phyloP scores from a whole-genome alignment of 1,140 invertebrate species.

The Pantala flavescens region DNA sequence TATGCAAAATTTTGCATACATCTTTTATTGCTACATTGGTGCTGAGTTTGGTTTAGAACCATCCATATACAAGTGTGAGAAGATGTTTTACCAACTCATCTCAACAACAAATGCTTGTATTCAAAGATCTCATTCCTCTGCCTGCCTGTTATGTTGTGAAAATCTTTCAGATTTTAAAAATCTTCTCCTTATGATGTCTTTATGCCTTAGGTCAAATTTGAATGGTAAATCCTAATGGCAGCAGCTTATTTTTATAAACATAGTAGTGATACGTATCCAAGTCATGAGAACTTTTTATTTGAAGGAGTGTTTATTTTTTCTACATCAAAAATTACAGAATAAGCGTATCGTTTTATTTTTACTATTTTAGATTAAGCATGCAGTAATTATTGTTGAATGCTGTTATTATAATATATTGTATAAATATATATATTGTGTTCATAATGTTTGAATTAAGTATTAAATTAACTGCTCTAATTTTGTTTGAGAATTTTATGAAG shows the following conservation, averaged over 20 bases:
- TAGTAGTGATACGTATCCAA: neutral
- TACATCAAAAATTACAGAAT: neutral
- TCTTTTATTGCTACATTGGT: too few relatives aligned
- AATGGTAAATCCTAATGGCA: neutral
- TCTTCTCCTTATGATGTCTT: too few relatives aligned
- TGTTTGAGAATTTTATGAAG: neutral
- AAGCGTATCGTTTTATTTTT: neutral
- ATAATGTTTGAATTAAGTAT: neutral
- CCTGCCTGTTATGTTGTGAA: too few relatives aligned
- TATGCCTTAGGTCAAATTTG: neutral
- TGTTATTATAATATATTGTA: neutral
- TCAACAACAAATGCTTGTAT: too few relatives aligned
- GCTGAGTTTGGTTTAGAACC: too few relatives aligned
- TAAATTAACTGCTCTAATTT: neutral
- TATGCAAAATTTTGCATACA: too few relatives aligned
- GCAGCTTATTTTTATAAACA: neutral
- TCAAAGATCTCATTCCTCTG: too few relatives aligned
- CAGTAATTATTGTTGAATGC: neutral
- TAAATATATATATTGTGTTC: neutral
- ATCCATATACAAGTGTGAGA: too few relatives aligned
- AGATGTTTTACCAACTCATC: too few relatives aligned
- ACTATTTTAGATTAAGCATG: neutral
- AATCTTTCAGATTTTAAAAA: too few relatives aligned
- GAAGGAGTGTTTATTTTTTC: conserved; percentile 4
- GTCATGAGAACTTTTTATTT: neutral